Evolutionary conservation across 2,797 vertebrate genomes (phyloP), one percentile per base, ranked within the genome.

Genomic region (Jordanella pulchra): DNA sequence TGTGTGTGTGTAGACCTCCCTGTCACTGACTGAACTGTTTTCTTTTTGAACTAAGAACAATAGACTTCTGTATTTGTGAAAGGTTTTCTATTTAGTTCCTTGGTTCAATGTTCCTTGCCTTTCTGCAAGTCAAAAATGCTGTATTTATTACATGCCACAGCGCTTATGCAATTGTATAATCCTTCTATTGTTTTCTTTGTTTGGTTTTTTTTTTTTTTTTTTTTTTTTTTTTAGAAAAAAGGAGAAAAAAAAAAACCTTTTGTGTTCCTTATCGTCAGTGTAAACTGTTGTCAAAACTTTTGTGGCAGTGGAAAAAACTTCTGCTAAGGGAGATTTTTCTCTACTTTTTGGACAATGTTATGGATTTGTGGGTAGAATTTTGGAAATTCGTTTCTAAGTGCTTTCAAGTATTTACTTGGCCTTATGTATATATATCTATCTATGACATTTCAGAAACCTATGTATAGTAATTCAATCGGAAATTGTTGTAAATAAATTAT

Each of bases 401-500:
- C 95, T 95, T 95, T 95, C 95, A 95, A 95, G 95, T 95, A 95
- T 95, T 95, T 95, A 95, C 95, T 95, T 95, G 95, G 95, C 95
- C 95, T 95, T 95, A 95, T 95, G 95, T 95, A 95, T 91, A 93
- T 92, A 95, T 94, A 94, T 95, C 90, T 91, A 94, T 95, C 92
- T 92, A 95, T 95, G 93, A 95, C 93, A 95, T 95, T 95, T 95
- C 94, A 95, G 94, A 95, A 95, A 94, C 93, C 94, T 95, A 95
- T 96, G 93, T 95, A 93, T 96, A 97, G 96, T 96, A 97, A 97
- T 97, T 97, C 95, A 97, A 97, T 95, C 95, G 94, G 95, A 97
- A 96, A 96, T 96, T 95, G 96, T 95, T 98, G 98, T 99, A 99
- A 99, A 99, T 99, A 98, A 97, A 98, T 96, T 97, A 97, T 97